Evolutionary conservation across 2,797 vertebrate genomes (phyloP).

Genomic region (Poecilia wingei): DNA sequence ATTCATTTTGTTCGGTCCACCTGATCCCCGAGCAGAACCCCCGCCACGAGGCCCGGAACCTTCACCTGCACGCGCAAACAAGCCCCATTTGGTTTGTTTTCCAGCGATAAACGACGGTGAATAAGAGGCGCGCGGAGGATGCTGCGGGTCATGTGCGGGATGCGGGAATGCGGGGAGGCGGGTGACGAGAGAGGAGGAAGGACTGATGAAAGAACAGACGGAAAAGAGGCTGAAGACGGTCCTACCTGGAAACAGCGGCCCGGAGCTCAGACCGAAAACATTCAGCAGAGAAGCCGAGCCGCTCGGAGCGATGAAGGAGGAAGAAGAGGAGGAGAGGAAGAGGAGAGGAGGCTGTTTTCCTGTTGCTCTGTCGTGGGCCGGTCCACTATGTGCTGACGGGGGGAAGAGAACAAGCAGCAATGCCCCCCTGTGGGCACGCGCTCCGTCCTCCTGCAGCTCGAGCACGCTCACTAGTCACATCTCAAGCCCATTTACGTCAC

Average conservation of each 20-base stretch:
- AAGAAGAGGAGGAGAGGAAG: slow-evolving; percentile 13
- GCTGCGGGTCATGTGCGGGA: slow-evolving; percentile 33
- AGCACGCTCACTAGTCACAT: neutral
- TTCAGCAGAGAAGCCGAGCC: slow-evolving; percentile 24
- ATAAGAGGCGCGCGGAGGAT: neutral
- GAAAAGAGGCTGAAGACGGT: neutral
- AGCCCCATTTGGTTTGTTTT: neutral
- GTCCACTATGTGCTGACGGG: slow-evolving; percentile 4
- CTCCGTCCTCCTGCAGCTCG: neutral
- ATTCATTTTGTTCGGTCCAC: neutral
- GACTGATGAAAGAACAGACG: slow-evolving; percentile 29
- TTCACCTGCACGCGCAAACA: slow-evolving; percentile 2
- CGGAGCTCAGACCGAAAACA: slow-evolving; percentile 19
- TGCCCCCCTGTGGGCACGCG: neutral
- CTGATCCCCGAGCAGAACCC: neutral
- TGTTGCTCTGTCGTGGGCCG: slow-evolving; percentile 14
- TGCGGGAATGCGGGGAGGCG: slow-evolving; percentile 16
- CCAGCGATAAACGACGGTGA: neutral
- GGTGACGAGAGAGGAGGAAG: slow-evolving; percentile 42
- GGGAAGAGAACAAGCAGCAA: neutral
- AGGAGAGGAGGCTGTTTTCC: slow-evolving; percentile 13
- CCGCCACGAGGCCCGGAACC: neutral
- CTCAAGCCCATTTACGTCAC: neutral
- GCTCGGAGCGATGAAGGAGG: slow-evolving; percentile 8
- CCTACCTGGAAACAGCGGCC: slow-evolving; percentile 56